Base-by-base conservation (phyloP, 2,888 invertebrate genomes). In the Eupithecia vulgata region DNA sequence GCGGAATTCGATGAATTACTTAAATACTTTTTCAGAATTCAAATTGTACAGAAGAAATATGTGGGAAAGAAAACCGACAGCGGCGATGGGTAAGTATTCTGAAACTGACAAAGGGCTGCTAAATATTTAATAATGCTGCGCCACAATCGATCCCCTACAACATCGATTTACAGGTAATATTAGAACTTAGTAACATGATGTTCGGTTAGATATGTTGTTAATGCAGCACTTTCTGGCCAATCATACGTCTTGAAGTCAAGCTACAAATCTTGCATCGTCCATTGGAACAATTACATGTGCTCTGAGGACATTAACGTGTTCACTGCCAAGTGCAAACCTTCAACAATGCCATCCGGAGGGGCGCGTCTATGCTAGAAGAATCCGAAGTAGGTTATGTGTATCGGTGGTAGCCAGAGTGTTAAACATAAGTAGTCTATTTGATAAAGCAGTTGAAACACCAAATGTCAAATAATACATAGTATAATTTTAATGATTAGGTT, bases 111-210 rank as follows among this genome's bases (percentile, higher is more conserved):
- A 57, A 21, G 25, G 34, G 6, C 35, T 40, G 21, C 1, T 59
- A 8, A 40, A 69, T 69, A 68, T 68, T 68, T 42, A 34, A 61
- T 48, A 61, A 30, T 35, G 67, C 67, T 48, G 62, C 71, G 48
- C 67, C 48, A 30, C 6, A 15, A 67, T 62, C 67, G 71, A 71
- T 62, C 48, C 37, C 48, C 62, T 42, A 61, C 48, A 37, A 34
- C 40, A 71, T 67, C 67, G 62, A 67, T 62, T 67, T 67, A 30
- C 61, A 71, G 57, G 45, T 37, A 42, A 34, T 34, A 61, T 45
- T 61, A 34, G 13, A 42, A 42, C 57, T 35, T 8, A 34, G 34
- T 37, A 35, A 35, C 17, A 35, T 62, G 17, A 35, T 35, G 7
- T 34, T 61, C 7, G 34, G 48, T 48, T n/a, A 2, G 48, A n/a